These are phyloP conservation scores for Lagodon rhomboides DNA, from an alignment of 2,797 vertebrate genomes.

Conservation along the genomic window DNA sequence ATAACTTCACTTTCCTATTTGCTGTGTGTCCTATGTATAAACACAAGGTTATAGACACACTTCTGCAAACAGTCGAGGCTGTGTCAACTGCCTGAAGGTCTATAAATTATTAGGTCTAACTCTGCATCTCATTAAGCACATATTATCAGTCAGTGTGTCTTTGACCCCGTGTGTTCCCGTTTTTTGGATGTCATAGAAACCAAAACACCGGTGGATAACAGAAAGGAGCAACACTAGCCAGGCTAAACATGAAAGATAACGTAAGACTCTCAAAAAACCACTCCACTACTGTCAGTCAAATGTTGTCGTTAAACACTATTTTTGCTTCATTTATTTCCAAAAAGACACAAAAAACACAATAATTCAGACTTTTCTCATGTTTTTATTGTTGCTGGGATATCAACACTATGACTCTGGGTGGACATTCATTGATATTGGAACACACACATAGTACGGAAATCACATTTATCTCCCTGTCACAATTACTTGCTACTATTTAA, in stretches of 20 bases:
- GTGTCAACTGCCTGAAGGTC: conserved; percentile 44
- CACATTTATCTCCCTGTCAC: conserved; percentile 36
- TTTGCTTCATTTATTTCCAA: neutral
- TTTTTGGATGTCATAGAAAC: conserved; percentile 28
- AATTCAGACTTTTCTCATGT: conserved; percentile 46
- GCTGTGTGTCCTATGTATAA: too few species aligned
- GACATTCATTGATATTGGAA: conserved; percentile 60
- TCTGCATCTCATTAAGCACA: neutral
- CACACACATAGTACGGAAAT: conserved; percentile 39
- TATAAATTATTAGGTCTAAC: conserved; percentile 28
- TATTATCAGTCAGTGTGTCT: conserved; percentile 28
- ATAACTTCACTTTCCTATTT: too few species aligned
- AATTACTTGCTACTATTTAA: conserved; percentile 31
- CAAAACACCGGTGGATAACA: conserved; percentile 38
- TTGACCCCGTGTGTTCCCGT: conserved; percentile 3
- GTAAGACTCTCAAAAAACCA: neutral
- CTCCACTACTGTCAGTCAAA: neutral
- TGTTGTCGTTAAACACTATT: neutral
- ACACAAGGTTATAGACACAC: neutral
- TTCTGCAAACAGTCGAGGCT: conserved; percentile 26
- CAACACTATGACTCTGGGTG: conserved; percentile 50
- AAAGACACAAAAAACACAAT: neutral
- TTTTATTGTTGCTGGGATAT: conserved; percentile 73
- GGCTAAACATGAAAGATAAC: conserved; percentile 10
- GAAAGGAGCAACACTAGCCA: neutral